Conservation (phyloP, 2,888 invertebrate genomes). For the Branchellion lobata region DNA sequence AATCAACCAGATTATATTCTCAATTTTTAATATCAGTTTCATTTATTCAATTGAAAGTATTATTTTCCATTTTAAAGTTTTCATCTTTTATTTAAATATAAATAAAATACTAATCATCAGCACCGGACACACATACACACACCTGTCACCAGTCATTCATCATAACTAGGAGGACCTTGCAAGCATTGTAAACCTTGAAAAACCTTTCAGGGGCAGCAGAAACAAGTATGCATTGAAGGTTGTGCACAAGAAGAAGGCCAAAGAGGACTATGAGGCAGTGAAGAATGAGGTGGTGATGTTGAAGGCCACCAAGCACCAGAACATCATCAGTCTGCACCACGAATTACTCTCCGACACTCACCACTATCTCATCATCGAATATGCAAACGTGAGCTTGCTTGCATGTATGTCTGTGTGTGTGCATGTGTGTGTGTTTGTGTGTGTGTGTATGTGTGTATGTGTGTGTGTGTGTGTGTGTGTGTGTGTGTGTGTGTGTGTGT, state of each 20-base stretch:
- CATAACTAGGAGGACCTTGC: no score
- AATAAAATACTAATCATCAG: no score
- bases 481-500: background rate
- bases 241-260: constrained; percentile 86
- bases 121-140: no score
- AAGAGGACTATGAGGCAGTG: constrained; percentile 76
- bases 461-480: background rate
- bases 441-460: background rate
- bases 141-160: no score
- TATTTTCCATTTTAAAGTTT: no score
- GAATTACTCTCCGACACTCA: constrained; percentile 84
- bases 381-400: constrained; percentile 73
- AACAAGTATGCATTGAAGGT: constrained; percentile 77
- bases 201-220: constrained; percentile 31
- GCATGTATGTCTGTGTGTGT: background rate
- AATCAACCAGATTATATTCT: no score
- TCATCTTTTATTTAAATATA: no score
- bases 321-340: constrained; percentile 86
- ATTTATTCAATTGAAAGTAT: no score
- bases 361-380: constrained; percentile 90
- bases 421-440: background rate
- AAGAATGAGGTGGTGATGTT: constrained; percentile 87
- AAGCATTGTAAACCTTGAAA: no score
- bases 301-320: constrained; percentile 82
- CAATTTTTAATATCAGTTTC: no score